Evolutionary conservation across 2,797 vertebrate genomes (phyloP), one percentile per base, ranked within the genome.

Genomic region (Odontamblyopus lacepedii): DNA sequence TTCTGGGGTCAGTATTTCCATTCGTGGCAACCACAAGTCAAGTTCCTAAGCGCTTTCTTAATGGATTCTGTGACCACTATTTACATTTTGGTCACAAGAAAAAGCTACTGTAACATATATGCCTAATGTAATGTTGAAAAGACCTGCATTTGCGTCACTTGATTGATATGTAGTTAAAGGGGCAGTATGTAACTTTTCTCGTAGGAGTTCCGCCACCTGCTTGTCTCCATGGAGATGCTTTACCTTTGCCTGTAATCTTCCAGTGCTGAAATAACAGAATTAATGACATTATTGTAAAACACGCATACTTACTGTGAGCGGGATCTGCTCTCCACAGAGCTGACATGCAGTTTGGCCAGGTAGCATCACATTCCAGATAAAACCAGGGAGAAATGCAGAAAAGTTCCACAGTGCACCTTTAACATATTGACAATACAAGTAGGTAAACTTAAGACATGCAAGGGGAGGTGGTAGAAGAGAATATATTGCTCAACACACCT

Each of bases 1-100:
- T 67, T 78, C 76, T 69, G 76, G 75, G 67, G 83, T 71, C 86
- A 86, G 78, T 78, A 64, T 79, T 83, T 87, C 82, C 82, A 87
- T 88, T 85, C 83, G 77, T 65, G 62, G 30, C n/a, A 38, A 55
- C 53, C 63, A 71, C 16, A 71, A 51, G 67, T 68, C 56, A 73
- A 27, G 48, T 72, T 50, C 19, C 50, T 53, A 35, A 18, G 16
- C 0, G 7, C 50, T 81, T 61, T 57, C 38, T 55, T 80, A 70
- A 83, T 74, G 74, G 79, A 77, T 62, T 72, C 18, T 38, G 41
- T 77, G 51, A 55, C 35, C 41, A 72, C 38, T 57, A 50, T 23
- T 27, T 41, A n/a, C 4, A 5, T 48, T 70, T n/a, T n/a, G 35
- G 61, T 60, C 62, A 29, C 44, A 29, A 62, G 32, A 32, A 27